Evolutionary conservation across 2,888 invertebrate genomes (phyloP).

Genomic region (Drosophila leonis): DNA sequence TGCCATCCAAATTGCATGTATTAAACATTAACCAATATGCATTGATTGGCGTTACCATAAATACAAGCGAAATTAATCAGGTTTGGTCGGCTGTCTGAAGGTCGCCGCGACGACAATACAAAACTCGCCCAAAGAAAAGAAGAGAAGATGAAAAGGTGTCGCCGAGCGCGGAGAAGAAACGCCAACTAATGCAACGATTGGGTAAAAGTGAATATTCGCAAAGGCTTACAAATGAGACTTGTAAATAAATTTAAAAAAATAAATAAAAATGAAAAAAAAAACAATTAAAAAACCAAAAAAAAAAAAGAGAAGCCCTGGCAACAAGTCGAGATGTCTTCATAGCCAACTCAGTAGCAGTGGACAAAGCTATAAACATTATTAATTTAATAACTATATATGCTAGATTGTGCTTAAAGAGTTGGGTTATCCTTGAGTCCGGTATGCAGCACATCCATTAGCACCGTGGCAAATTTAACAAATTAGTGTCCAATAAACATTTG

Average conservation of each 20-base stretch:
- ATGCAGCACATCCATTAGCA: slow-evolving; percentile 66
- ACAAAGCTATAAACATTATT: neutral
- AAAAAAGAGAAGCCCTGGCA: slow-evolving; percentile 11
- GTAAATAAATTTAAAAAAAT: slow-evolving; percentile 28
- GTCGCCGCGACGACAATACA: slow-evolving; percentile 41
- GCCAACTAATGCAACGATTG: slow-evolving; percentile 63
- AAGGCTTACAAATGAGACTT: slow-evolving; percentile 21
- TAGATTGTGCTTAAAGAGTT: neutral
- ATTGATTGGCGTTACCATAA: slow-evolving; percentile 62
- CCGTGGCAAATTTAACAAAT: slow-evolving; percentile 45
- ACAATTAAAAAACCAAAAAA: slow-evolving; percentile 16
- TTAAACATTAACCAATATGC: slow-evolving; percentile 67
- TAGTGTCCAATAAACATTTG: slow-evolving; percentile 33
- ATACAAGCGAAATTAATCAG: slow-evolving; percentile 64
- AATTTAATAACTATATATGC: slow-evolving; percentile 7
- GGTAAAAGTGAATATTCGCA: slow-evolving; percentile 45
- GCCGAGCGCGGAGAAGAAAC: slow-evolving; percentile 8
- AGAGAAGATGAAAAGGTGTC: slow-evolving; percentile 35
- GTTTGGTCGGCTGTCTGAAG: slow-evolving; percentile 50
- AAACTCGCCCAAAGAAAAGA: slow-evolving; percentile 31
- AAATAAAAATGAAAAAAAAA: too few relatives aligned
- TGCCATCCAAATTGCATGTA: slow-evolving; percentile 67
- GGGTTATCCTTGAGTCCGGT: slow-evolving; percentile 65
- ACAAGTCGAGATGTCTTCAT: slow-evolving; percentile 25
- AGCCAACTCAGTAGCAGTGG: neutral